phyloP scores from a whole-genome alignment of 2,797 vertebrate genomes.

The Tympanoctomys barrerae region DNA sequence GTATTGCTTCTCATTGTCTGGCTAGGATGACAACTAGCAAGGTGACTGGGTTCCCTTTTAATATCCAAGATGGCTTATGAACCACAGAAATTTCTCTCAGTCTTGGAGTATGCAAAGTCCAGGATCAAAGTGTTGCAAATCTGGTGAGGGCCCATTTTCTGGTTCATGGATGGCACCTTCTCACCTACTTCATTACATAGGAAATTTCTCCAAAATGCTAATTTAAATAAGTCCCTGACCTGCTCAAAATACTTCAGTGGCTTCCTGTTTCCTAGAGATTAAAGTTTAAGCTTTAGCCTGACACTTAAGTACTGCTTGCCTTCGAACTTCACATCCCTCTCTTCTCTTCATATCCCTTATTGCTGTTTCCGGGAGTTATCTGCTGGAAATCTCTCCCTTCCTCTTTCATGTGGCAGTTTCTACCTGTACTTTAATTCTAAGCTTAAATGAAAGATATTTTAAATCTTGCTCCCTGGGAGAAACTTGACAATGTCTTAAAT shows the following conservation, averaged over 20 bases:
- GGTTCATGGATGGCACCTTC: background rate
- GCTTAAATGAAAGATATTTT: background rate
- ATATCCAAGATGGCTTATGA: background rate
- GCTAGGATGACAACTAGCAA: background rate
- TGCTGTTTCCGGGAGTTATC: background rate
- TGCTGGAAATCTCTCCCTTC: background rate
- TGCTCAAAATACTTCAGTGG: background rate
- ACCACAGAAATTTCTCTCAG: background rate
- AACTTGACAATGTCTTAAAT: background rate
- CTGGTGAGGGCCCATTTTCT: background rate
- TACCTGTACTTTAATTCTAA: constrained; percentile 13
- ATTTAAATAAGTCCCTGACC: background rate
- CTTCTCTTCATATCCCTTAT: background rate
- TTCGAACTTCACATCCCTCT: background rate
- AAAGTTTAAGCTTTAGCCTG: background rate
- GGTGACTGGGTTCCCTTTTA: background rate
- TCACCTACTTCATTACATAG: background rate
- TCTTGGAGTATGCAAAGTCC: background rate
- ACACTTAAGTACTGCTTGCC: background rate
- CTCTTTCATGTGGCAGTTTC: background rate
- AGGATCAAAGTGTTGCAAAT: background rate
- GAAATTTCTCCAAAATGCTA: background rate
- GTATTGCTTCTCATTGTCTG: background rate
- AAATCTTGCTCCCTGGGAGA: constrained; percentile 5
- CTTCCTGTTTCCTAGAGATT: background rate